phyloP scores from a whole-genome alignment of 2,888 invertebrate species.

The Actias luna region DNA sequence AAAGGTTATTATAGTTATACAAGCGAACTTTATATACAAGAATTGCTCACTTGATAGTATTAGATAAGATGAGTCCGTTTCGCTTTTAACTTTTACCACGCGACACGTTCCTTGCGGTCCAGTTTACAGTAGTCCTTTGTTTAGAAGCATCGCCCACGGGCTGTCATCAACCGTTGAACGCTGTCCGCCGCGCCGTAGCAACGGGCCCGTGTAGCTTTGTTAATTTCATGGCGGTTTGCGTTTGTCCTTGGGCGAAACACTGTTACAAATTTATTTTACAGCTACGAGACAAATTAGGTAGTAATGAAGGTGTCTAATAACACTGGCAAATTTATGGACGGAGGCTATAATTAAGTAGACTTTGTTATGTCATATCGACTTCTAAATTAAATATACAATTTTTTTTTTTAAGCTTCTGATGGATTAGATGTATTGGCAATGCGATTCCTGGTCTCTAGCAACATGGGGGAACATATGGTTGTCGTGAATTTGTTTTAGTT shows the following conservation, averaged over 20 bases:
- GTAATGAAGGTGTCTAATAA: conserved; percentile 27
- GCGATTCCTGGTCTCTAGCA: no score
- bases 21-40: no score
- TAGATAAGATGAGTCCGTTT: neutral
- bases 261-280: conserved; percentile 52
- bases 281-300: conserved; percentile 39
- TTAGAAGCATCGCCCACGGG: conserved; percentile 59
- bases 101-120: conserved; percentile 52
- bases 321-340: conserved; percentile 12
- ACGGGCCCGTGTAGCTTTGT: conserved; percentile 57
- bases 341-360: conserved; percentile 1
- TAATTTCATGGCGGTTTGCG: conserved; percentile 67
- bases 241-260: conserved; percentile 52
- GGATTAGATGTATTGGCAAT: no score
- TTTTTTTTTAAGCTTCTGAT: no score
- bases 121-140: conserved; percentile 67
- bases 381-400: neutral
- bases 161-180: conserved; percentile 71
- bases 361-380: conserved; percentile 1
- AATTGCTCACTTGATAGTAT: no score
- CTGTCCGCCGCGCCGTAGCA: conserved; percentile 41
- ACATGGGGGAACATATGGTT: no score
- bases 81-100: conserved; percentile 35
- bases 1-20: no score
- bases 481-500: no score